These are phyloP conservation scores for Callochromis pleurospilus DNA, from an alignment of 2,113 vertebrate genomes.

Conservation along the genomic window DNA sequence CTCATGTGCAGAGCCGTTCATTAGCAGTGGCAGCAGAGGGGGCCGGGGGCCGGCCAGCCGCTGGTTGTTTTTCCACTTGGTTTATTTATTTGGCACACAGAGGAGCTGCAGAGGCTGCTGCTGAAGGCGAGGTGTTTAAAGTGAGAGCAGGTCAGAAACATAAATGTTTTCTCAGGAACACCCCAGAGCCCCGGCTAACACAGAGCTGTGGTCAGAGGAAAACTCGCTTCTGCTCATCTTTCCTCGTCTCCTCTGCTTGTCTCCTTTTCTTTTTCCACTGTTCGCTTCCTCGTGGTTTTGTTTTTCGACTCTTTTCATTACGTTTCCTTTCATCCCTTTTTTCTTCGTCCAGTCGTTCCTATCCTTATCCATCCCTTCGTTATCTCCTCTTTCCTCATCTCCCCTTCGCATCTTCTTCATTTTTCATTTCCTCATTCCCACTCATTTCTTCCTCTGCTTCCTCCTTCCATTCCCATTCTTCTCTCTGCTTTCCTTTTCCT, in stretches of 20 bases:
- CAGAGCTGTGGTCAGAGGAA: background rate
- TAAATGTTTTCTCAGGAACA: background rate
- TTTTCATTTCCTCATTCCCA: background rate
- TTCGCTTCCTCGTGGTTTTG: background rate
- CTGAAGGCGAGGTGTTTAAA: background rate
- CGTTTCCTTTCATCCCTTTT: background rate
- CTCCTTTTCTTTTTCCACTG: background rate
- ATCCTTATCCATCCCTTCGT: fast-evolving
- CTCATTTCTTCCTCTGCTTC: background rate
- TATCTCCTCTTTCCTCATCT: fast-evolving
- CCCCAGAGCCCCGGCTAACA: background rate
- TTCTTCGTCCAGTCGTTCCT: background rate
- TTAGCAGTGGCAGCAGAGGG: background rate
- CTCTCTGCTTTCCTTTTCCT: fast-evolving
- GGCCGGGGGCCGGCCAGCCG: background rate
- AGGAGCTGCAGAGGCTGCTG: background rate
- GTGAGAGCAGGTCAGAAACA: background rate
- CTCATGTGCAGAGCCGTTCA: background rate
- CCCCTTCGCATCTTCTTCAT: background rate
- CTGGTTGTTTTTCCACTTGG: background rate
- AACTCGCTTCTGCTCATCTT: background rate
- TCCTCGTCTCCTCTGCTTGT: background rate
- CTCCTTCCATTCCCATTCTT: background rate
- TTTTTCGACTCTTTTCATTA: background rate
- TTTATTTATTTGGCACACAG: background rate